A percentile compares a stretch with the other conserved stretches of the same genome.
Evolutionary conservation across 2,888 invertebrate genomes (phyloP).

Genomic region (Diachrysia chrysitis): DNA sequence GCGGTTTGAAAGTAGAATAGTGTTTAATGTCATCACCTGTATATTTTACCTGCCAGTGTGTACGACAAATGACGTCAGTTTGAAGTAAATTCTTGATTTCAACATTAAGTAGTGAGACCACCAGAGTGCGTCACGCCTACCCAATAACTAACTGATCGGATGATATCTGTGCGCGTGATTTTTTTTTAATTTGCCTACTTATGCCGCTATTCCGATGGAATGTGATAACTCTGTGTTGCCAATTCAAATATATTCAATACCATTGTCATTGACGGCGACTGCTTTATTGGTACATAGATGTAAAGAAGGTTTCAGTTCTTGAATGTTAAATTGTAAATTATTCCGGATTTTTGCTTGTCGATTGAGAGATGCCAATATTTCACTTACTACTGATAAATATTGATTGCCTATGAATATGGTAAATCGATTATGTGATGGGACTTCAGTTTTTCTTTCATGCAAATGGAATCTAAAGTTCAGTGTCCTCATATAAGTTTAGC

Average conservation of each 20-base stretch:
- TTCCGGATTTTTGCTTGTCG: conserved; percentile 49
- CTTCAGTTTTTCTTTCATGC: conserved; percentile 22
- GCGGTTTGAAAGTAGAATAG: conserved; percentile 2
- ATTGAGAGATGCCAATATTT: conserved; percentile 37
- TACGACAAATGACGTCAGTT: conserved; percentile 44
- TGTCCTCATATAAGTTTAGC: conserved; percentile 30
- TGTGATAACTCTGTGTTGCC: conserved; percentile 66
- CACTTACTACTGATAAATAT: conserved; percentile 41
- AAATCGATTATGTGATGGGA: conserved; percentile 26
- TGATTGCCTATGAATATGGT: conserved; percentile 32
- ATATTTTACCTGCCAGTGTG: conserved; percentile 31
- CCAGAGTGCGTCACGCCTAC: conserved; percentile 64
- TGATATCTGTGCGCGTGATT: conserved; percentile 65
- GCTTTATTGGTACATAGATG: conserved; percentile 54
- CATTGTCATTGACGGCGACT: conserved; percentile 56
- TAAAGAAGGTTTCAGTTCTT: conserved; percentile 42
- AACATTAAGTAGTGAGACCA: conserved; percentile 59
- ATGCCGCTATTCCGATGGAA: conserved; percentile 52
- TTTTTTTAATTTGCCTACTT: conserved; percentile 65
- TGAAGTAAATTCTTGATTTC: conserved; percentile 46
- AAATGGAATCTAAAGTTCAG: conserved; percentile 5
- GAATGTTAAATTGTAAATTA: conserved; percentile 57
- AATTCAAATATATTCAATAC: conserved; percentile 60
- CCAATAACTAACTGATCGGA: conserved; percentile 68
- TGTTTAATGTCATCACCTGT: conserved; percentile 25